Base-by-base conservation (phyloP, 2,888 invertebrate species). In the Atrina japonica region DNA sequence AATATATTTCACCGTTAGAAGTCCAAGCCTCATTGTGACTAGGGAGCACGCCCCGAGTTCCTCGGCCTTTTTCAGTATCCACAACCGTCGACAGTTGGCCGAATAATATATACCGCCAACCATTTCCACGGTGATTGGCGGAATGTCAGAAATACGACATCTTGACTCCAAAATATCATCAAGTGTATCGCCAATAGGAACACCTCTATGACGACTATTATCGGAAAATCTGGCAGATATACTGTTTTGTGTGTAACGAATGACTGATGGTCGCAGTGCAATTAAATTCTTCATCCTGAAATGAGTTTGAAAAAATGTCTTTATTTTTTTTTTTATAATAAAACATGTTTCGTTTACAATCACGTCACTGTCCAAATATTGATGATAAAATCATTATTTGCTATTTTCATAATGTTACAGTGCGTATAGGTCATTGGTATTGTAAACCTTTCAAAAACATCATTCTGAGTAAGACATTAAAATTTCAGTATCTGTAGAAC, bases 211-310 rank as follows among this genome's bases (percentile, higher is more conserved):
- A 7, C 21, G 52, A 52, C 52, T 52, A 25, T 25, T 25, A 11
- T 52, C 52, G 9, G 23, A n/a, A 25, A 52, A 52, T 25, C 25
- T n/a, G 0, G 23, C 21, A 52, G 23, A 14, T 11, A 52, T 52
- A 25, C 52, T 52, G 25, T 52, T 25, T 25, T 52, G 52, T 23
- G 52, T 52, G 52, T 52, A 52, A 7, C 52, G 21, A 23, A 52
- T 52, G 5, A 25, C 23, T 1, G 23, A 52, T 14, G 52, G 52
- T 14, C 52, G 18, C 14, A 52, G n/a, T n/a, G n/a, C n/a, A n/a
- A n/a, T n/a, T n/a, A n/a, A n/a, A n/a, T n/a, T n/a, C n/a, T n/a
- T n/a, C n/a, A n/a, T n/a, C n/a, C n/a, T n/a, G n/a, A n/a, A n/a
- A n/a, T n/a, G n/a, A n/a, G n/a, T n/a, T n/a, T n/a, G n/a, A n/a